Evolutionary conservation across 2,888 invertebrate species (phyloP).

Genomic region (Drosophila cognata): DNA sequence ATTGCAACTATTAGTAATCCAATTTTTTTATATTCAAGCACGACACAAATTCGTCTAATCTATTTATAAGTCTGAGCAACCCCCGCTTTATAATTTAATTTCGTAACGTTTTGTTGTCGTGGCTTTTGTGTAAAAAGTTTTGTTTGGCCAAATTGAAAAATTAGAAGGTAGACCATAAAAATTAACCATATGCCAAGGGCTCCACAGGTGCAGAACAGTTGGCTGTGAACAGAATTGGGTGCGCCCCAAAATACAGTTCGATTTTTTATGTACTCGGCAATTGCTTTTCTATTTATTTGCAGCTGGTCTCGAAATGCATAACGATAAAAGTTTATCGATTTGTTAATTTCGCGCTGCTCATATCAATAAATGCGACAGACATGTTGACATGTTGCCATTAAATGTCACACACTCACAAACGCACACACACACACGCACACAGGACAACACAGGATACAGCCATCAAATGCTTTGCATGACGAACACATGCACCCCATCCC

Average conservation of each 20-base stretch:
- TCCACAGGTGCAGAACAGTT: slow-evolving; percentile 63
- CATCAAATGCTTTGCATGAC: slow-evolving; percentile 56
- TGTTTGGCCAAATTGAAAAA: slow-evolving; percentile 56
- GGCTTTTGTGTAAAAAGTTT: slow-evolving; percentile 53
- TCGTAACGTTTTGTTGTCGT: slow-evolving; percentile 37
- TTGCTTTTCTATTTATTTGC: slow-evolving; percentile 68
- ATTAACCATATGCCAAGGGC: slow-evolving; percentile 69
- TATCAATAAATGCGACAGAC: slow-evolving; percentile 69
- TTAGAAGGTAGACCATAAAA: slow-evolving; percentile 57
- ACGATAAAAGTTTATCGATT: slow-evolving; percentile 79
- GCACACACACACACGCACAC: slow-evolving; percentile 4
- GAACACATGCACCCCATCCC: slow-evolving; percentile 12
- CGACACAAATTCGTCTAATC: slow-evolving; percentile 57
- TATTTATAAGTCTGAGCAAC: slow-evolving; percentile 50
- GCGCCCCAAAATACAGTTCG: slow-evolving; percentile 12
- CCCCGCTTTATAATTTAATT: slow-evolving; percentile 62
- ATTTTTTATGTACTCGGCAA: slow-evolving; percentile 50
- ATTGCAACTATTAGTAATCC: slow-evolving; percentile 49
- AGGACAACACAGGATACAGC: slow-evolving; percentile 29
- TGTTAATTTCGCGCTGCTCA: slow-evolving; percentile 68
- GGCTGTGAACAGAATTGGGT: slow-evolving; percentile 9
- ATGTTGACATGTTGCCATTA: slow-evolving; percentile 71
- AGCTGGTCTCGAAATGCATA: slow-evolving; percentile 62
- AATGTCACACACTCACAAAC: slow-evolving; percentile 48
- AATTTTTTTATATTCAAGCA: slow-evolving; percentile 38